Percentiles rank a stretch among this genome's conserved stretches.
phyloP scores from a whole-genome alignment of 2,888 invertebrate species.

The Phyllotreta cruciferae region DNA sequence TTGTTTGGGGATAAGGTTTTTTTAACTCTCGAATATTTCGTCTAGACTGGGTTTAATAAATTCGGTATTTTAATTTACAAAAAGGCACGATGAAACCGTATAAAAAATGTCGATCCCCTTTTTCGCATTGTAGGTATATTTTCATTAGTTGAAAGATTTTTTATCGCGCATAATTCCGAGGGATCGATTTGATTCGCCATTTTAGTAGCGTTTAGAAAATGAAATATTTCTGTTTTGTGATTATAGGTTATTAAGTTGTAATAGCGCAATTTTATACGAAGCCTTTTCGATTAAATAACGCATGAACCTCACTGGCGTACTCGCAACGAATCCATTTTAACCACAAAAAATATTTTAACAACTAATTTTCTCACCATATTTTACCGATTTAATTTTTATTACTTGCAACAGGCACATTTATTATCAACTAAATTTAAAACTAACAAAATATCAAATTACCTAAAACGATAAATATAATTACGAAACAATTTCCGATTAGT shows the following conservation, averaged over 20 bases:
- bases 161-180: background rate
- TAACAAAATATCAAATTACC: too few species aligned
- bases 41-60: background rate
- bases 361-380: background rate
- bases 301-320: conserved; percentile 14
- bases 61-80: too few species aligned
- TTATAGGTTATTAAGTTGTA: conserved; percentile 15
- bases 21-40: background rate
- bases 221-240: conserved; percentile 2
- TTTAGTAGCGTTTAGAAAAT: conserved; percentile 1
- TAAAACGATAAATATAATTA: too few species aligned
- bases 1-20: background rate
- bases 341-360: background rate
- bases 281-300: conserved; percentile 21
- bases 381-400: too few species aligned
- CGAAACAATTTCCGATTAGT: too few species aligned
- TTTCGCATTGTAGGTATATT: too few species aligned
- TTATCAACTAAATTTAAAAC: too few species aligned
- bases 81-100: too few species aligned
- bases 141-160: too few species aligned
- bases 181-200: conserved; percentile 5
- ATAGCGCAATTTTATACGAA: conserved; percentile 22
- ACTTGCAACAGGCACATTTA: too few species aligned
- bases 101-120: too few species aligned
- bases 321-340: background rate